Percentiles rank a stretch among this genome's conserved stretches.
Conservation (phyloP, 2,888 invertebrate genomes). For the Gymnosoma rotundatum region DNA sequence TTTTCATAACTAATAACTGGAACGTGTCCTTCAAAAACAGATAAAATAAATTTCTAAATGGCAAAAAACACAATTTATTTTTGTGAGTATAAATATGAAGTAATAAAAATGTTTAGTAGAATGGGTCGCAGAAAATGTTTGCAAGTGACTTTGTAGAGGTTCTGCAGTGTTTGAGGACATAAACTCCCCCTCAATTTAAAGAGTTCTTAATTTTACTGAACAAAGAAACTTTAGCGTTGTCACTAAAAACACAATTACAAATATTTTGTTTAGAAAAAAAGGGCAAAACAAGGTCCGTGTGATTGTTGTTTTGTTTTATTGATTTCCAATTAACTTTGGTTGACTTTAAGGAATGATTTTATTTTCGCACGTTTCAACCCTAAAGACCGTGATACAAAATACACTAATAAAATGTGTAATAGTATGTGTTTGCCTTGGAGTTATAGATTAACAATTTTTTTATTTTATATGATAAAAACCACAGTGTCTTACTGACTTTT, state of each 20-base stretch:
- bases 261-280: conserved; percentile 3
- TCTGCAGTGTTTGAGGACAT: neutral
- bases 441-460: neutral
- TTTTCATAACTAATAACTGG: conserved; percentile 54
- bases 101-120: conserved; percentile 3
- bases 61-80: neutral
- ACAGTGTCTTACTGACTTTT: conserved; percentile 61
- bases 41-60: conserved; percentile 45
- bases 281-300: neutral
- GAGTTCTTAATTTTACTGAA: neutral
- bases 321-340: conserved; percentile 59
- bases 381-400: neutral
- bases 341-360: conserved; percentile 14
- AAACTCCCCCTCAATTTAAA: neutral
- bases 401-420: neutral
- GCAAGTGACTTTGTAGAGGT: conserved; percentile 20
- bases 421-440: neutral
- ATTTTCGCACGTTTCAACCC: conserved; percentile 35
- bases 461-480: conserved; percentile 34
- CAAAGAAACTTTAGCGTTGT: neutral
- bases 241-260: conserved; percentile 19
- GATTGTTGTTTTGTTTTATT: conserved; percentile 21
- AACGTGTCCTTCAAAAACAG: conserved; percentile 69
- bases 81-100: conserved; percentile 26
- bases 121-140: neutral